Base-by-base conservation (phyloP, 2,888 invertebrate species). In the Apamea crenata region DNA sequence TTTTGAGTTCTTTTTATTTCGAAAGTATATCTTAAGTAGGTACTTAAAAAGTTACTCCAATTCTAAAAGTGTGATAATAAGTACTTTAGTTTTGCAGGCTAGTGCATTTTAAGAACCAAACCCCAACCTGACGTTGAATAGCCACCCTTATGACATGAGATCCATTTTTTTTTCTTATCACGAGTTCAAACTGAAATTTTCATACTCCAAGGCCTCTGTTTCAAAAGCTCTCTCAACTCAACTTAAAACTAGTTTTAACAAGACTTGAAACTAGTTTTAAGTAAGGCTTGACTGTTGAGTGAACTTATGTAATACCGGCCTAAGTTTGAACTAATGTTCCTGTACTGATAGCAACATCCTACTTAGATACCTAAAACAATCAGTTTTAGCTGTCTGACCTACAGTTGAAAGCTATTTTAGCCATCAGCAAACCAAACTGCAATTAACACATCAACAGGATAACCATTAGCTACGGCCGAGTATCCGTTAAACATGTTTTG, bases 401-500 rank as follows among this genome's bases (percentile, higher is more conserved):
- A 61, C 59, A 69, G 44, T 73, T 68, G 25, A 53, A 59, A 74
- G 61, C 61, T 69, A 73, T 69, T n/a, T n/a, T 36, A 63, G 65
- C 25, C 44, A 73, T 69, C 61, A 77, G 53, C 21, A 14, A 74
- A 70, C 32, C 32, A 82, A 85, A 82, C 61, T 67, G 32, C 50
- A 77, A 73, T 76, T 44, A 80, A 75, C 47, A 81, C 21, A 76
- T 74, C 66, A 71, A 70, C 86, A 61, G 74, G 78, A 77, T 61
- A 66, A 36, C 53, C 72, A 61, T 56, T 76, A 69, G 50, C n/a
- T 56, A 32, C 6, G n/a, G 25, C 29, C 56, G 40, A 61, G 40
- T 50, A 82, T 82, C 50, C 21, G 40, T 63, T 44, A 21, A 32
- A 76, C 29, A 66, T 29, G 53, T 61, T 77, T 67, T 71, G 63